Evolutionary conservation across 2,888 invertebrate species (phyloP).

Genomic region (Sacculina carcini): DNA sequence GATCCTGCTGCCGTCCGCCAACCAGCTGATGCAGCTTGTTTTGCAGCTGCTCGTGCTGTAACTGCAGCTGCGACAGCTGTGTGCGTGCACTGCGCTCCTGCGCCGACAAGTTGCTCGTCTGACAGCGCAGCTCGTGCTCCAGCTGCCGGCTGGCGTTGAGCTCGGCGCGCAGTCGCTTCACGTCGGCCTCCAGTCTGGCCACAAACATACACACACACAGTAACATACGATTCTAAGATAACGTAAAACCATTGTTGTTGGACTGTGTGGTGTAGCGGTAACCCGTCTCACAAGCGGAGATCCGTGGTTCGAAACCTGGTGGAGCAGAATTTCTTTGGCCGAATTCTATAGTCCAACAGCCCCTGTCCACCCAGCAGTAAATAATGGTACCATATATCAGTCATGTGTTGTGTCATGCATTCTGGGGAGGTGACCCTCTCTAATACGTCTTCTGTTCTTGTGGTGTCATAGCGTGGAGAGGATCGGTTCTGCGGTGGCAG

Average conservation of each 20-base stretch:
- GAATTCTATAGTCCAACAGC: no score
- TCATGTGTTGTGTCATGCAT: no score
- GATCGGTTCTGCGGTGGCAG: no score
- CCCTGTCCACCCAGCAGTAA: no score
- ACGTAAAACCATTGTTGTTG: not conserved
- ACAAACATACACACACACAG: conserved; percentile 18
- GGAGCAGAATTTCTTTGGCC: no score
- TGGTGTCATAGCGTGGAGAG: no score
- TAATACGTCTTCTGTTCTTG: no score
- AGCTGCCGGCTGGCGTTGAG: conserved; percentile 39
- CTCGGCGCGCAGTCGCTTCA: conserved; percentile 43
- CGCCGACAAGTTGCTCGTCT: conserved; percentile 34
- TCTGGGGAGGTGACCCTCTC: no score
- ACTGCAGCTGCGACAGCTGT: conserved; percentile 49
- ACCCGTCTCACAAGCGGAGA: no score
- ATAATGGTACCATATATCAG: no score
- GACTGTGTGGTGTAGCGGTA: no score
- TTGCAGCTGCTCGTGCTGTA: conserved; percentile 65
- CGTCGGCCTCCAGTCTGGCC: conserved; percentile 42
- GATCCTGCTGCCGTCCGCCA: conserved; percentile 45
- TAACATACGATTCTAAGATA: not conserved
- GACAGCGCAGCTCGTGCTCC: conserved; percentile 43
- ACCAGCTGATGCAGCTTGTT: conserved; percentile 41
- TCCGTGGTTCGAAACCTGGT: no score
- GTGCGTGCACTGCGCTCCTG: conserved; percentile 38